A percentile compares a stretch with the other conserved stretches of the same genome.
phyloP scores from a whole-genome alignment of 2,888 invertebrate species.

The Agriopis aurantiaria region DNA sequence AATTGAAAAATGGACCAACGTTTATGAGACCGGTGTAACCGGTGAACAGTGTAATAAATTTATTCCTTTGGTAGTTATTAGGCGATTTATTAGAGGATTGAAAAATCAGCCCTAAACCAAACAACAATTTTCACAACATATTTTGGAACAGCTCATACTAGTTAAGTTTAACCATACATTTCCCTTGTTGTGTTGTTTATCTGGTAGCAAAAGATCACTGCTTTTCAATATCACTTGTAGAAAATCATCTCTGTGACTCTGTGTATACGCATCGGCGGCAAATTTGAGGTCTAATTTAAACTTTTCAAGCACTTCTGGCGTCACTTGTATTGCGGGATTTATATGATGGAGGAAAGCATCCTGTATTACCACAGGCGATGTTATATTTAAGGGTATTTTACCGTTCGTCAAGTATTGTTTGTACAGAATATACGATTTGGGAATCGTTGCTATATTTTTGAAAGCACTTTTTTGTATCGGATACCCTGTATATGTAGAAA shows the following conservation, averaged over 20 bases:
- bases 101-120: too few relatives aligned
- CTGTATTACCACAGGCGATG: conserved; percentile 8
- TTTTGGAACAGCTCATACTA: background rate
- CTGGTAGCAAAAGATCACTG: background rate
- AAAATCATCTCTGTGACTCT: background rate
- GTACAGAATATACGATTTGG: conserved; percentile 17
- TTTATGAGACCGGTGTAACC: too few relatives aligned
- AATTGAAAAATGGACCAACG: too few relatives aligned
- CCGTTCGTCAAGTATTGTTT: background rate
- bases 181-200: background rate
- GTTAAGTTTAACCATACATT: background rate
- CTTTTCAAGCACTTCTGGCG: background rate
- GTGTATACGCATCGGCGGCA: background rate
- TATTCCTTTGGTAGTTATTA: too few relatives aligned
- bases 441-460: conserved; percentile 10
- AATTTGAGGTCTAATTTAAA: conserved; percentile 8
- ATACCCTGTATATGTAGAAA: conserved; percentile 13
- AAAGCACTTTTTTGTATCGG: conserved; percentile 21
- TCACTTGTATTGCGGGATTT: conserved; percentile 1
- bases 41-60: too few relatives aligned
- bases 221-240: background rate
- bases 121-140: background rate
- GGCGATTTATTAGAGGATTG: too few relatives aligned
- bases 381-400: conserved; percentile 5
- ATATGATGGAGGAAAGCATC: conserved; percentile 16